A percentile compares a stretch with the other conserved stretches of the same genome.
phyloP scores from a whole-genome alignment of 2,797 vertebrate genomes.

The Buphagus erythrorhynchus region DNA sequence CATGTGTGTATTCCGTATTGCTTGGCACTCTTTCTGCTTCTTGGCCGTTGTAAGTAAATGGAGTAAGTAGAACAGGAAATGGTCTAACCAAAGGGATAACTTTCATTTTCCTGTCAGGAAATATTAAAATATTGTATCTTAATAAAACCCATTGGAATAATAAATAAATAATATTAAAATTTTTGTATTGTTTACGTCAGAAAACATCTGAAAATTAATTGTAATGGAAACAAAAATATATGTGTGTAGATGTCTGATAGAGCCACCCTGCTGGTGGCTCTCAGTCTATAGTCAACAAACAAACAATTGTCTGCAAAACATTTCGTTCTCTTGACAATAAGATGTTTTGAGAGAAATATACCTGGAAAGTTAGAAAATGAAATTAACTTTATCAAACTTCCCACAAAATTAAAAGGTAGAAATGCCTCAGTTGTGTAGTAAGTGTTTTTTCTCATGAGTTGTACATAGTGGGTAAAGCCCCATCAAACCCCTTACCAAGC shows the following conservation, averaged over 20 bases:
- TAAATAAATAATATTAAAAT: not conserved
- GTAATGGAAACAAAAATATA: not conserved
- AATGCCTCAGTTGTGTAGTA: fast-evolving
- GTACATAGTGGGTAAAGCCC: not conserved
- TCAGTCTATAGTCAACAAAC: not conserved
- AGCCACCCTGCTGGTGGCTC: not conserved
- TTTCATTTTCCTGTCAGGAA: not conserved
- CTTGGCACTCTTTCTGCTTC: not conserved
- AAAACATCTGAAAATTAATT: not conserved
- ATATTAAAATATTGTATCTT: not conserved
- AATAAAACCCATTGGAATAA: not conserved
- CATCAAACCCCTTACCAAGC: not conserved
- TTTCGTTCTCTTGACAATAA: not conserved
- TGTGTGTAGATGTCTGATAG: not conserved
- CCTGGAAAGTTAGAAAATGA: not conserved
- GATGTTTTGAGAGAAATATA: not conserved
- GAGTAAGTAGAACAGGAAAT: not conserved
- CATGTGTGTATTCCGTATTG: not conserved
- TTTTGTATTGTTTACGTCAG: not conserved
- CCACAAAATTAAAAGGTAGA: not conserved
- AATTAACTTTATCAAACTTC: not conserved
- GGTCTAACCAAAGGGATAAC: not conserved
- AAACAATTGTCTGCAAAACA: not conserved
- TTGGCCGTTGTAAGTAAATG: not conserved
- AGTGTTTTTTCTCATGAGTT: not conserved